Evolutionary conservation across 2,113 vertebrate genomes (phyloP).

Genomic region (Psilopsiagon aymara): DNA sequence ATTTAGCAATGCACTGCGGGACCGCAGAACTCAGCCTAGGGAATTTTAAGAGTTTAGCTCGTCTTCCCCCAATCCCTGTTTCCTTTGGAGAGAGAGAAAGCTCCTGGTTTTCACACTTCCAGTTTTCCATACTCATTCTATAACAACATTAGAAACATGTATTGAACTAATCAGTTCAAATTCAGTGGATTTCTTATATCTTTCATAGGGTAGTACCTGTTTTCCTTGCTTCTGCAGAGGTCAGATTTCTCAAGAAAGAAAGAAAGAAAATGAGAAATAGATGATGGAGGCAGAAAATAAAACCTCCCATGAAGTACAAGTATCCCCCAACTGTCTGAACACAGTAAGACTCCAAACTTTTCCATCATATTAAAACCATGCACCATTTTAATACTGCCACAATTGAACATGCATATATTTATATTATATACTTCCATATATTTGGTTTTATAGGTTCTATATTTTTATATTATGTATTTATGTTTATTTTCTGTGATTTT

Average conservation of each 20-base stretch:
- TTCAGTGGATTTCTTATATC: not conserved
- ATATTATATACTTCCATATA: not conserved
- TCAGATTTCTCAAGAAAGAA: not conserved
- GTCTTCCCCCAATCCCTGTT: not conserved
- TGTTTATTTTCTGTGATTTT: not conserved
- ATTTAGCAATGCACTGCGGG: not conserved
- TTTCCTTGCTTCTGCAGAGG: not conserved
- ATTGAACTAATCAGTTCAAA: not conserved
- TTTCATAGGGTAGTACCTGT: not conserved
- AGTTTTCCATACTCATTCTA: not conserved
- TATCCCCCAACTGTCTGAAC: not conserved
- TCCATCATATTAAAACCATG: fast-evolving
- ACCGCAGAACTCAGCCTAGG: not conserved
- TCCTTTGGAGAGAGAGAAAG: not conserved
- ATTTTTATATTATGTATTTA: not conserved
- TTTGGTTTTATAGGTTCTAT: not conserved
- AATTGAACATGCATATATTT: fast-evolving
- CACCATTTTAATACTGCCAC: not conserved
- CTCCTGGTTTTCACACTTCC: not conserved
- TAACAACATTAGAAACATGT: not conserved
- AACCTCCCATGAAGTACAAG: not conserved
- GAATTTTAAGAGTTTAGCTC: not conserved
- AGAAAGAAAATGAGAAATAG: not conserved
- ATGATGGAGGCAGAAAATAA: not conserved
- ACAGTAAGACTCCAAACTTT: not conserved